Base-by-base conservation (phyloP, 2,797 vertebrate genomes). In the Sarcophilus harrisii region DNA sequence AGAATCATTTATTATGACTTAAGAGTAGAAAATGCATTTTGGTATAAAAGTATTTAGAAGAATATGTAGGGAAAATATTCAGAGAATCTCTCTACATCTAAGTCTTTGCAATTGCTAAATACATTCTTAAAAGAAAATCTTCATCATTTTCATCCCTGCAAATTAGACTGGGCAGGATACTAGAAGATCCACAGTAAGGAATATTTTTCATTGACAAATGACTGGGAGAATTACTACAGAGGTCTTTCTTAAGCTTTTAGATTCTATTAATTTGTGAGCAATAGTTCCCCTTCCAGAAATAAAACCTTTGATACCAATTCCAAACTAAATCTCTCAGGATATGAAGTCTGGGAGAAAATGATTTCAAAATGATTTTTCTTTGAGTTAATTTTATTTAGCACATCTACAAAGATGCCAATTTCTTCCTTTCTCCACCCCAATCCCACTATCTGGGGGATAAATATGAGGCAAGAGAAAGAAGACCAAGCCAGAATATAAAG, bases 281-380 rank as follows among this genome's bases (percentile, higher is more conserved):
- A 96, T 95, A 97, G 97, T 97, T 90, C 49, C 9, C 89, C 93
- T 93, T 94, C 89, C 94, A 90, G 92, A 57, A 21, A 98, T 27
- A 97, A 97, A 96, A 32, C 58, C 11, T 97, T 96, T 93, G 87
- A 97, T 92, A 93, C 38, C 73, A 97, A 94, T 92, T 95, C 52
- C 92, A 97, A 97, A 98, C 93, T 73, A 95, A 97, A 98, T 95
- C 30, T 94, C 95, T 93, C 58, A 90, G 93, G 49, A 96, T 96
- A 96, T 93, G 87, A 96, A n/a, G 58, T 93, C 89, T 97, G 66
- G 95, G 30, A 95, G 95, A 96, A 98, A 98, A 98, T 98, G 95
- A 94, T 97, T 98, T 98, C 38, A 95, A 98, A 98, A 97, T 97
- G 93, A 94, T 97, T 98, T 97, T 96, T 95, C 94, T 98, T 98